Conservation (phyloP, 2,113 vertebrate species). For the Eclectus roratus region DNA sequence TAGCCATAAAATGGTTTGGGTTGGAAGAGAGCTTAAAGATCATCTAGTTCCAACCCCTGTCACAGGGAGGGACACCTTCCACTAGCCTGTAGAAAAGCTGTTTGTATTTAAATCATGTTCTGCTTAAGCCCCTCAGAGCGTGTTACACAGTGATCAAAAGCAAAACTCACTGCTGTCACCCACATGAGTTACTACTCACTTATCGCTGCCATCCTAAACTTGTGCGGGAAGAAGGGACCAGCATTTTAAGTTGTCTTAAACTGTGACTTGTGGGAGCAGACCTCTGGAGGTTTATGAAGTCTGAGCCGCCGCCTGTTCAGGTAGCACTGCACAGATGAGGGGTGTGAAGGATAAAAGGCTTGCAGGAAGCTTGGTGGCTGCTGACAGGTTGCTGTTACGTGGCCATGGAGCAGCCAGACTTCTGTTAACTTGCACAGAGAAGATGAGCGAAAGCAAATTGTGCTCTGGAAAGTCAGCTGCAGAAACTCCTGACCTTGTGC, state of each 20-base stretch:
- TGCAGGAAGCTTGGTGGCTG: neutral
- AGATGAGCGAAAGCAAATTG: neutral
- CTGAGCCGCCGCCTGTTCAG: neutral
- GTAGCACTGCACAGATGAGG: accelerated
- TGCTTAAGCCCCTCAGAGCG: accelerated
- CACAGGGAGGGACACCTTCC: neutral
- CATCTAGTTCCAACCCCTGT: neutral
- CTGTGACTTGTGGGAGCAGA: neutral
- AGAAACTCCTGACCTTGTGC: neutral
- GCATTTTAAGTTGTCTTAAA: neutral
- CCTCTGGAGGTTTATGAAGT: accelerated
- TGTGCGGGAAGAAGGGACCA: neutral
- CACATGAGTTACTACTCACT: accelerated
- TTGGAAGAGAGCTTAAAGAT: neutral
- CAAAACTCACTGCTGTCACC: neutral
- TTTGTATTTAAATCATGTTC: neutral
- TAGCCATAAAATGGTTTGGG: neutral
- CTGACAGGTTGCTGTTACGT: too few species aligned
- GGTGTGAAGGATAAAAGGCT: accelerated
- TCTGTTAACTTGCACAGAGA: neutral
- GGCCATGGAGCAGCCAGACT: accelerated
- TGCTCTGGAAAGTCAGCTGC: neutral
- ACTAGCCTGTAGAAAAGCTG: neutral
- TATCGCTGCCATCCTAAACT: accelerated
- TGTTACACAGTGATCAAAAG: neutral